Conservation (phyloP, 2,797 vertebrate genomes). For the Poeciliopsis paucimaculata region DNA sequence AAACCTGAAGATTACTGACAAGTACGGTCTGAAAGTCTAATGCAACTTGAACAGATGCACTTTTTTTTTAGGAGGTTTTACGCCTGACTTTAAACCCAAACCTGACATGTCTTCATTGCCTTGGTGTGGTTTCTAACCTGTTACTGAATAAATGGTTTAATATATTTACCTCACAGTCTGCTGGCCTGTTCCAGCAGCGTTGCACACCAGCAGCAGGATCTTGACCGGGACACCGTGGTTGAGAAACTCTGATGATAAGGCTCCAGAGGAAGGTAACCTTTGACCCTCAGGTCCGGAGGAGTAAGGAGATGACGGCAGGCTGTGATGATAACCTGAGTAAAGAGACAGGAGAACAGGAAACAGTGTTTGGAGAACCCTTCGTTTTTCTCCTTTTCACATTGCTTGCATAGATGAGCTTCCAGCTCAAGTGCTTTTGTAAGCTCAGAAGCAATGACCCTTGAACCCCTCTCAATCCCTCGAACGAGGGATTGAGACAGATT, state of each 20-base stretch:
- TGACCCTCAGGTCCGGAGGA: conserved; percentile 75
- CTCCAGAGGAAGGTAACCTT: conserved; percentile 71
- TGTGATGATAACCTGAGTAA: conserved; percentile 84
- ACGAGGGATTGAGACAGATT: conserved; percentile 22
- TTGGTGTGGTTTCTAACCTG: not conserved
- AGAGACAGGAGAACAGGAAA: conserved; percentile 2
- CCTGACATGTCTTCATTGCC: not conserved
- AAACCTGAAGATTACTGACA: not conserved
- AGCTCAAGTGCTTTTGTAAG: conserved; percentile 11
- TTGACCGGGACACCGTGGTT: conserved; percentile 76
- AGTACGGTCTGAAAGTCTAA: not conserved
- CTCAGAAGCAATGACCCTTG: conserved; percentile 17
- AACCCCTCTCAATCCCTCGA: conserved; percentile 39
- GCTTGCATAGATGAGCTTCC: conserved; percentile 1
- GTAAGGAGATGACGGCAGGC: conserved; percentile 85
- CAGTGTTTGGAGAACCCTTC: not conserved
- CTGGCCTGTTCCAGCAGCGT: conserved; percentile 82
- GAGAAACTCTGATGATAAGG: conserved; percentile 86
- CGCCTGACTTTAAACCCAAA: not conserved
- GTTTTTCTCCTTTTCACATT: not conserved
- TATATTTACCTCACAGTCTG: conserved; percentile 84
- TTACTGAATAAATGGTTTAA: not conserved
- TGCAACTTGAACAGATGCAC: not conserved
- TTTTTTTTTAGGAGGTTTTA: not conserved
- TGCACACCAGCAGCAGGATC: conserved; percentile 90